Percentiles rank a stretch among this genome's conserved stretches.
Evolutionary conservation across 2,797 vertebrate species (phyloP).

Genomic region (Champsocephalus gunnari): DNA sequence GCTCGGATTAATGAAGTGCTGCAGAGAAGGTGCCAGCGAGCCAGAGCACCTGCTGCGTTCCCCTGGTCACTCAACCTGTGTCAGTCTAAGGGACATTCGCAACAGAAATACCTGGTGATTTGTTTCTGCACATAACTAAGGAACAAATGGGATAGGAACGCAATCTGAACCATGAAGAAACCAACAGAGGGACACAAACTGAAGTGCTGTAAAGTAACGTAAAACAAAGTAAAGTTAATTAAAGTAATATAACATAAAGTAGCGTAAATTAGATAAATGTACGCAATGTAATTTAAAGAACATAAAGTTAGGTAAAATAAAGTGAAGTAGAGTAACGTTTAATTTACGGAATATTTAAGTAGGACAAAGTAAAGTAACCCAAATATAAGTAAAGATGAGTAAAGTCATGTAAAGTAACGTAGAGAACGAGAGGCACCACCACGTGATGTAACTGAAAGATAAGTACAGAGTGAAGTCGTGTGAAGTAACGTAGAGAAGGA

Average conservation of each 20-base stretch:
- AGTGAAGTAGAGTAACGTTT: too few relatives aligned
- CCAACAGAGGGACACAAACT: conserved; percentile 29
- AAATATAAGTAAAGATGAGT: too few relatives aligned
- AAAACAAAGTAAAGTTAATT: conserved; percentile 33
- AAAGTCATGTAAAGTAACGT: too few relatives aligned
- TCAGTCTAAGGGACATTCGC: conserved; percentile 47
- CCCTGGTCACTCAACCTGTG: conserved; percentile 69
- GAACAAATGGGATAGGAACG: conserved; percentile 54
- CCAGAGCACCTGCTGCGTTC: conserved; percentile 62
- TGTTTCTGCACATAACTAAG: conserved; percentile 50
- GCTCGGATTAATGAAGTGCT: conserved; percentile 78
- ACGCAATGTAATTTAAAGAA: too few relatives aligned
- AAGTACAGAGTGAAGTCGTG: too few relatives aligned
- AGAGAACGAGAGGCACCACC: too few relatives aligned
- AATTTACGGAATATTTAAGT: too few relatives aligned
- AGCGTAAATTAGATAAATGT: too few relatives aligned
- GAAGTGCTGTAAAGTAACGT: background rate
- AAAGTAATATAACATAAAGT: conserved; percentile 14
- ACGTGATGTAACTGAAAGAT: too few relatives aligned
- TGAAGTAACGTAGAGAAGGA: too few relatives aligned
- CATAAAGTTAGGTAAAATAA: too few relatives aligned
- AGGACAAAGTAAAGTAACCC: too few relatives aligned
- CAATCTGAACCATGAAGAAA: conserved; percentile 34
- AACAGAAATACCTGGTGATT: conserved; percentile 42
- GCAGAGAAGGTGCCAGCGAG: conserved; percentile 57